Base-by-base conservation (phyloP, 2,888 invertebrate genomes). In the Bombylius major region DNA sequence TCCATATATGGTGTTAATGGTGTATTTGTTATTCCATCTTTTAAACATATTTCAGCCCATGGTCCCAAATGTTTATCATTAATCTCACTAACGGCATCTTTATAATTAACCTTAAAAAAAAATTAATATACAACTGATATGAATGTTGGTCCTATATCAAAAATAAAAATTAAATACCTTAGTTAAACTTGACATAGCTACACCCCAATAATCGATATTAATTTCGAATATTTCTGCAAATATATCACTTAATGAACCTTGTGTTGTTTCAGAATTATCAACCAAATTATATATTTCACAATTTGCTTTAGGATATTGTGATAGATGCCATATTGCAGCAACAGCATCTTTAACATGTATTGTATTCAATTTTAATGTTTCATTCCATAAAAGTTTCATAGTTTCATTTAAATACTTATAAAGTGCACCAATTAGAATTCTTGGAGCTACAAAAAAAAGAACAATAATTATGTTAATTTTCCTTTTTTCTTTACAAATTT, bases 31-130 rank as follows among this genome's bases (percentile, higher is more conserved):
- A 94, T 82, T 49, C 79, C 77, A 71, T 89, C 84, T 60, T 77
- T 76, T 60, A 83, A 79, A 69, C 94, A 94, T 36, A 89, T 82
- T 67, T 87, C 87, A 0, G 92, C 92, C 95, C 95, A 95, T 23
- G 93, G 92, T 1, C 82, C 83, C 76, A 94, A 81, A 71, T 95
- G 95, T 70, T 93, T 93, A 73, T 95, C 94, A 71, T 95, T 95
- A 1, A 91, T 90, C 66, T 94, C 92, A 64, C 92, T 91, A 0
- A 90, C 87, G 6, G 90, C 85, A 9, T 82, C 81, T 2, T 80
- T 80, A 75, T 91, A 82, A 75, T 92, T 91, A 49, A 81, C 76
- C 89, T 89, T 69, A 64, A 66, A 61, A 57, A 58, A 8, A 55
- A 39, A 39, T 39, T 39, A n/a, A 23, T 23, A 3, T 23, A 23